Evolutionary conservation across 2,797 vertebrate genomes (phyloP).

Genomic region (Echiichthys vipera): DNA sequence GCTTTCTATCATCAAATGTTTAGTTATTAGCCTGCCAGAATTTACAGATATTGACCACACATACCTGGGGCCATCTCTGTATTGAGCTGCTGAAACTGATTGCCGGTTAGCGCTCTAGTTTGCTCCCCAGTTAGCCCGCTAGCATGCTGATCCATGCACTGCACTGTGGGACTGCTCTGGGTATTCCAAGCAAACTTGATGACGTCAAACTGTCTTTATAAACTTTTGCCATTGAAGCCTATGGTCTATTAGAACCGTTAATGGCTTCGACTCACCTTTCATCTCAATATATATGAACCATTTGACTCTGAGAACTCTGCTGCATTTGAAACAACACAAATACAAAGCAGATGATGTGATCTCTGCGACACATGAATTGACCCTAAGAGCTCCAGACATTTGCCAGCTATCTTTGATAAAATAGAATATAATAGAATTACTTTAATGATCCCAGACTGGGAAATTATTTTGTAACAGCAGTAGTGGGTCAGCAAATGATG

Average conservation of each 20-base stretch:
- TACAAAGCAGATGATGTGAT: neutral
- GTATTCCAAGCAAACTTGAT: neutral
- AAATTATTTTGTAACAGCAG: no score
- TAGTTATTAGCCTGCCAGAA: neutral
- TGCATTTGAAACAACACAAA: neutral
- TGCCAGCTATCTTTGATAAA: constrained; percentile 10
- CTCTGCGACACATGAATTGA: neutral
- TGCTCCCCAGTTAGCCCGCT: neutral
- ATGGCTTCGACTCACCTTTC: neutral
- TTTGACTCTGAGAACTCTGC: neutral
- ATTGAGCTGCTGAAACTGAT: neutral
- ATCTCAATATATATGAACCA: neutral
- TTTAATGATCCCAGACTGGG: no score
- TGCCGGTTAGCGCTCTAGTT: neutral
- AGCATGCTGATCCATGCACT: neutral
- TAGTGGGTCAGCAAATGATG: no score
- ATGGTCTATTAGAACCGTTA: neutral
- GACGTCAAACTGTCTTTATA: neutral
- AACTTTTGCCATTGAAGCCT: neutral
- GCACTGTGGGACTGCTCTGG: neutral
- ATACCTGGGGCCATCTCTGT: neutral
- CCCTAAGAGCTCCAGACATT: constrained; percentile 5
- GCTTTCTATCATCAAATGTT: no score
- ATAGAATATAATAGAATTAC: no score
- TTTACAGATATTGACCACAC: no score